Evolutionary conservation across 2,888 invertebrate species (phyloP).

Genomic region (Eudasyphora cyanicolor): DNA sequence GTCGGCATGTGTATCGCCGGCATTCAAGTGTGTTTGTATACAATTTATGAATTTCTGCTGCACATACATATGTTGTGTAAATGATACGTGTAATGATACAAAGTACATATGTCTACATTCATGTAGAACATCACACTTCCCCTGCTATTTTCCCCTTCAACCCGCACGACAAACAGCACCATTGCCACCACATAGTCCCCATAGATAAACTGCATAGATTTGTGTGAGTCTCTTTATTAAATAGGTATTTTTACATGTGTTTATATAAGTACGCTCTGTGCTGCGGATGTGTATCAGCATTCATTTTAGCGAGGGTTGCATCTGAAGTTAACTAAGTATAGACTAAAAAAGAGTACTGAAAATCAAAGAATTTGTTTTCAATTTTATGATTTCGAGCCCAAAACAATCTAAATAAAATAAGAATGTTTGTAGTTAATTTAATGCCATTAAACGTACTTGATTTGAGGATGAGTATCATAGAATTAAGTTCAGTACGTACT

Average conservation of each 20-base stretch:
- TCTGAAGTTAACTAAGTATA: no score
- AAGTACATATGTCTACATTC: not conserved
- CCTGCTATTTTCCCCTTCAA: not conserved
- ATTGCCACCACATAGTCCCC: not conserved
- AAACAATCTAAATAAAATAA: no score
- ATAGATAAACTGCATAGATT: conserved; percentile 5
- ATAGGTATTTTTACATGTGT: not conserved
- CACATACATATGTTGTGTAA: conserved; percentile 46
- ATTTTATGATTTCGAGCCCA: no score
- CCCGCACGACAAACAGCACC: not conserved
- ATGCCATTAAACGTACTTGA: no score
- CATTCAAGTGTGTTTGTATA: conserved; percentile 8
- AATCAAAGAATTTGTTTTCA: no score
- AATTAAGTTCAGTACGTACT: no score
- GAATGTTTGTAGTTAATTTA: no score
- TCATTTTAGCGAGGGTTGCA: not conserved
- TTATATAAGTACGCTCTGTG: not conserved
- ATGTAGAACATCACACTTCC: not conserved
- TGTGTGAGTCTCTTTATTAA: not conserved
- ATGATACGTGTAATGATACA: conserved; percentile 43
- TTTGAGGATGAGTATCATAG: no score
- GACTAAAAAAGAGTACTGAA: no score
- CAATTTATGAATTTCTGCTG: conserved; percentile 11
- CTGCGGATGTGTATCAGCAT: not conserved
- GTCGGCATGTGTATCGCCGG: conserved; percentile 11